Conservation (phyloP, 1,140 invertebrate genomes). For the Lasioglossum baleicum region DNA sequence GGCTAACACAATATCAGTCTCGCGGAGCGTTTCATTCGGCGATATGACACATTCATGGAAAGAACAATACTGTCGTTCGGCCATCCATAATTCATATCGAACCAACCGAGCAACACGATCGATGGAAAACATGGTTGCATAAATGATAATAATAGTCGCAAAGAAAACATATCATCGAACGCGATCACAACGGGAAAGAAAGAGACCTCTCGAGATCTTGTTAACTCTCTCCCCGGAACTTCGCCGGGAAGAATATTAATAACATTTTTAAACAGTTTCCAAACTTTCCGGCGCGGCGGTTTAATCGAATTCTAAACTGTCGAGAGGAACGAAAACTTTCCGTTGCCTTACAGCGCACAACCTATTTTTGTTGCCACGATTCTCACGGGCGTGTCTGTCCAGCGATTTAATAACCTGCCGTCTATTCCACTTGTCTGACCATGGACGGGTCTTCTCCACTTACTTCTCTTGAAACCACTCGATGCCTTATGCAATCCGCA, state of each 20-base stretch:
- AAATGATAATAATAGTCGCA: too few species aligned
- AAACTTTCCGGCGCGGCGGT: background rate
- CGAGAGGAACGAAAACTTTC: background rate
- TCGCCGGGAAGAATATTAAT: conserved; percentile 9
- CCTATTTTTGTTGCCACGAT: conserved; percentile 7
- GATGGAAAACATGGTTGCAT: too few species aligned
- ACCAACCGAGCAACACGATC: too few species aligned
- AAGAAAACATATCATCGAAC: background rate
- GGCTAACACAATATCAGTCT: too few species aligned
- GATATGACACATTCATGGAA: too few species aligned
- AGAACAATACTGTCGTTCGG: too few species aligned
- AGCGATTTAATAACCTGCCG: background rate
- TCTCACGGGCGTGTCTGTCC: background rate
- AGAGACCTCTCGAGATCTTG: background rate
- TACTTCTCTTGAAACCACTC: background rate
- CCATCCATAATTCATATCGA: background rate
- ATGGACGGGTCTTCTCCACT: background rate
- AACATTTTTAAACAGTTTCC: background rate
- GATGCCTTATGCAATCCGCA: too few species aligned
- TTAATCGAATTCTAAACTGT: conserved; percentile 28
- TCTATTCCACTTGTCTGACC: conserved; percentile 7
- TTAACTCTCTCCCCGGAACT: background rate
- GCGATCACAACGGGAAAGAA: background rate
- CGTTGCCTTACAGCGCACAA: background rate
- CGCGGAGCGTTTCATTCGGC: too few species aligned